Evolutionary conservation across 2,113 vertebrate genomes (phyloP).

Genomic region (Delphinus delphis): DNA sequence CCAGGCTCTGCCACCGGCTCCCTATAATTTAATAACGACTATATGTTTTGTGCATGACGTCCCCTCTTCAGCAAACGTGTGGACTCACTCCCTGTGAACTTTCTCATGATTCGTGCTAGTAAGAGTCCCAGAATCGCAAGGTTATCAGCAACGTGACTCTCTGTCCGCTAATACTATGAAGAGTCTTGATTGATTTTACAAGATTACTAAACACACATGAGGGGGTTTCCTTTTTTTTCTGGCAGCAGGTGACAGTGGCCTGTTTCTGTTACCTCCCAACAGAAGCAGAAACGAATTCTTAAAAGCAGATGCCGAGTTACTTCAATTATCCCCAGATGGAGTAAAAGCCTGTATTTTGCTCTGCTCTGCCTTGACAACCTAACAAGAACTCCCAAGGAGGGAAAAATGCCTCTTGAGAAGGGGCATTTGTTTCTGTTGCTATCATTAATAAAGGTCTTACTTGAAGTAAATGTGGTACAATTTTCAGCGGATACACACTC

Average conservation of each 20-base stretch:
- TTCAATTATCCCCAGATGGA: background rate
- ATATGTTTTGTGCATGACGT: fast-evolving
- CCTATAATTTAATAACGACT: background rate
- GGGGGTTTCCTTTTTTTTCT: background rate
- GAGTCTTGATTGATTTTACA: background rate
- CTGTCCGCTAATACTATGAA: background rate
- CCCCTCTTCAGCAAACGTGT: background rate
- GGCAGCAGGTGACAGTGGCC: background rate
- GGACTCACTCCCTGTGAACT: background rate
- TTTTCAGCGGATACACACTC: background rate
- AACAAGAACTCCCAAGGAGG: background rate
- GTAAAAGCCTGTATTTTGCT: background rate
- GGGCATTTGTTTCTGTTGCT: background rate
- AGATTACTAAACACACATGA: background rate
- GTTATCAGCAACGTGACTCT: background rate
- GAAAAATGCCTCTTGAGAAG: background rate
- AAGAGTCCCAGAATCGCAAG: background rate
- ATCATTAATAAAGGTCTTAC: background rate
- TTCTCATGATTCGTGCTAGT: background rate
- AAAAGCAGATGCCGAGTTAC: background rate
- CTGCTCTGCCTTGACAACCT: background rate
- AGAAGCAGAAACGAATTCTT: background rate
- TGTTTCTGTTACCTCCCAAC: background rate
- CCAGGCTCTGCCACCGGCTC: fast-evolving
- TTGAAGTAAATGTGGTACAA: background rate